Percentiles rank a stretch among this genome's conserved stretches.
phyloP scores from a whole-genome alignment of 2,797 vertebrate genomes.

The Rachycentron canadum region DNA sequence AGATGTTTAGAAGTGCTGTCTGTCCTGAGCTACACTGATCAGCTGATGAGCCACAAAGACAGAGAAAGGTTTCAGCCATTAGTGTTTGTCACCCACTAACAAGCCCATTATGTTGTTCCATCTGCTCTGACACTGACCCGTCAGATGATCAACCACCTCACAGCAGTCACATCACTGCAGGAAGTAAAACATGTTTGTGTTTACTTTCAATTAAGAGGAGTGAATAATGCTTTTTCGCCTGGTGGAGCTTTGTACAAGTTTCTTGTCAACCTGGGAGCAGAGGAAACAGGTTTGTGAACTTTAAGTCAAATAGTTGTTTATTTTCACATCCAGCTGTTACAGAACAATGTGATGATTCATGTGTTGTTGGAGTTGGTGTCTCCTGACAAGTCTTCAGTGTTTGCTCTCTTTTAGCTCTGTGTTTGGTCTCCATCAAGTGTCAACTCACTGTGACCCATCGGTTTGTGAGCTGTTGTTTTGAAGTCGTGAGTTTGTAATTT shows the following conservation, averaged over 20 bases:
- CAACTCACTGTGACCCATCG: too few species aligned
- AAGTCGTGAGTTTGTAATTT: too few species aligned
- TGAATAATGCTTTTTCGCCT: not conserved
- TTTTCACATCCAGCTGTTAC: not conserved
- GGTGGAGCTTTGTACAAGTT: not conserved
- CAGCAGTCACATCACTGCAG: not conserved
- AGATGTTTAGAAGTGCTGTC: too few species aligned
- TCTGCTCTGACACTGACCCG: constrained; percentile 9
- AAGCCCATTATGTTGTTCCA: constrained; percentile 5
- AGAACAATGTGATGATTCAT: not conserved
- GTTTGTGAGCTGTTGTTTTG: too few species aligned
- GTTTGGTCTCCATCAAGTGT: too few species aligned
- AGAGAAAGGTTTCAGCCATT: not conserved
- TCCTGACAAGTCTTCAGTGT: too few species aligned
- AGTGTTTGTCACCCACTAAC: constrained; percentile 2
- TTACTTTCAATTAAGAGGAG: constrained; percentile 18
- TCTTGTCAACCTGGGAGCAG: too few species aligned
- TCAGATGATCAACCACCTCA: constrained; percentile 3
- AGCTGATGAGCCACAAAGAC: not conserved
- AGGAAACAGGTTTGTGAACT: too few species aligned
- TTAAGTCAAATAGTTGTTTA: too few species aligned
- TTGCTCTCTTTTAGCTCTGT: too few species aligned
- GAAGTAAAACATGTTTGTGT: not conserved
- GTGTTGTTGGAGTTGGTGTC: too few species aligned
- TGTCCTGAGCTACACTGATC: not conserved